Percentiles rank a stretch among this genome's conserved stretches.
These are phyloP conservation scores for Ondatra zibethicus DNA, from an alignment of 2,113 vertebrate species.

Conservation along the genomic window DNA sequence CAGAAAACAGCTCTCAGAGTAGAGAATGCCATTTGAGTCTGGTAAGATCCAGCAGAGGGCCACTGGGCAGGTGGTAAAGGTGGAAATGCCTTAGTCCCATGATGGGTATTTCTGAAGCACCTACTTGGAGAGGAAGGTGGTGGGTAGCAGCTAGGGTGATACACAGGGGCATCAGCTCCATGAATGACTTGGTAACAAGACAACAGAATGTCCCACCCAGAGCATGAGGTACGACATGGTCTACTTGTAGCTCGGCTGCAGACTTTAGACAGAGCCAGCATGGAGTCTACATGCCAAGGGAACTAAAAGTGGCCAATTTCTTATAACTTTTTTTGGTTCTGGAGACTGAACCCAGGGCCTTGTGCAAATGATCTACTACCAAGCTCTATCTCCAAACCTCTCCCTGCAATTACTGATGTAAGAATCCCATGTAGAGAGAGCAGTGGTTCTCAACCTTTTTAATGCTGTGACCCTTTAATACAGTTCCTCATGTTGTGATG, in stretches of 20 bases:
- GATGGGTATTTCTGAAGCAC: background rate
- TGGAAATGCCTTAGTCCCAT: background rate
- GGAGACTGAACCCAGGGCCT: background rate
- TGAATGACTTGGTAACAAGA: background rate
- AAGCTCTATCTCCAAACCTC: background rate
- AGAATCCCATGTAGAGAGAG: background rate
- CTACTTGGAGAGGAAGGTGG: background rate
- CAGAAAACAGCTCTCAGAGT: background rate
- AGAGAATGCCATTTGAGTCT: background rate
- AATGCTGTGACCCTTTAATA: background rate
- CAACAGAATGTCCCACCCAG: background rate
- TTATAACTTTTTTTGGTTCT: background rate
- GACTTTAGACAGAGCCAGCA: background rate
- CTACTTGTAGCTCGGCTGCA: background rate
- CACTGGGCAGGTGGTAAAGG: background rate
- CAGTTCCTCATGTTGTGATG: background rate
- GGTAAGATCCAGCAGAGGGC: background rate
- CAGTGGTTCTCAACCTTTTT: background rate
- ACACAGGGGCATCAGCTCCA: background rate
- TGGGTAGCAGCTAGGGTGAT: background rate
- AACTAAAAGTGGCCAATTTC: background rate
- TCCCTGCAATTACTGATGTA: background rate
- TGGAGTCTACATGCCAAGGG: background rate
- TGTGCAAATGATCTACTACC: background rate
- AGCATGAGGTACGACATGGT: too few relatives aligned